Percentiles rank a stretch among this genome's conserved stretches.
These are phyloP conservation scores for Paraescarpia echinospica DNA, from an alignment of 1,140 invertebrate genomes.

Conservation along the genomic window DNA sequence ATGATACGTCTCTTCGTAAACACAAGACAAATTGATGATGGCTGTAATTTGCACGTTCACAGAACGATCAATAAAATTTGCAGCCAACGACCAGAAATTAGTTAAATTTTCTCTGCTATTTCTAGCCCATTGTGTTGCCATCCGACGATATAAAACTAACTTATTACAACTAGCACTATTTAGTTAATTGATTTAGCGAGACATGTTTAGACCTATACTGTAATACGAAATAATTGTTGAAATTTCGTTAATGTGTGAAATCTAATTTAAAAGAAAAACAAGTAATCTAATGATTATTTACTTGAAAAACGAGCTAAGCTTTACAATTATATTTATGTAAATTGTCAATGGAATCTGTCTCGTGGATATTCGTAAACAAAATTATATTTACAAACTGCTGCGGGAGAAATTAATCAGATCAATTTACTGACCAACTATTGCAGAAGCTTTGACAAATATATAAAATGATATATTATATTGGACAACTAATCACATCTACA, in stretches of 20 bases:
- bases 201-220: background rate
- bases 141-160: background rate
- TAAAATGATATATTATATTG: no score
- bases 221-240: background rate
- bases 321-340: background rate
- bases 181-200: background rate
- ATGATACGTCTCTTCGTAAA: background rate
- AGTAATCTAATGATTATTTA: background rate
- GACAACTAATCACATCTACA: no score
- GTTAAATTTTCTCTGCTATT: background rate
- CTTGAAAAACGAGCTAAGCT: background rate
- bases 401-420: no score
- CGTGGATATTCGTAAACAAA: background rate
- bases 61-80: background rate
- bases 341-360: background rate
- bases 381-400: background rate
- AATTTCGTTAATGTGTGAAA: background rate
- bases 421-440: background rate
- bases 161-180: background rate
- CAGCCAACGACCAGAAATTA: background rate
- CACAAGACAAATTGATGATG: background rate
- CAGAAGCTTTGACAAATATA: background rate
- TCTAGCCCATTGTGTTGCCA: background rate
- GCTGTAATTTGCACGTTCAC: background rate
- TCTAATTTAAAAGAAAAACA: background rate